These are phyloP conservation scores for Perca schrenkii DNA, from an alignment of 2,113 vertebrate genomes.

Conservation along the genomic window DNA sequence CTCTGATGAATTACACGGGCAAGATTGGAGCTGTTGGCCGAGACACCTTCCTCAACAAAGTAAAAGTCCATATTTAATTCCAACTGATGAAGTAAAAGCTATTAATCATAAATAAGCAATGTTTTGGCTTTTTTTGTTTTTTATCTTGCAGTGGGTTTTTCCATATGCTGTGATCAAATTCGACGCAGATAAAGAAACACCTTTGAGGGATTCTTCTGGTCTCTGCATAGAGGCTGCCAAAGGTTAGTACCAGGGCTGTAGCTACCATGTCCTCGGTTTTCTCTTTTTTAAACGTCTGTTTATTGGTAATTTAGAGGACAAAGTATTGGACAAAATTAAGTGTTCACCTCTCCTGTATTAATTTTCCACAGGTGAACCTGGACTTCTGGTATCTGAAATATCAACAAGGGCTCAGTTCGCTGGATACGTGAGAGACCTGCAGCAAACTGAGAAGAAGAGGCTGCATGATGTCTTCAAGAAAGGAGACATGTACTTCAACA, in stretches of 20 bases:
- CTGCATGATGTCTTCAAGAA: constrained; percentile 86
- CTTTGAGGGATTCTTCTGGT: constrained; percentile 84
- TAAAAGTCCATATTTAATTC: constrained; percentile 58
- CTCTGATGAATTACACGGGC: constrained; percentile 83
- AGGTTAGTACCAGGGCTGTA: constrained; percentile 66
- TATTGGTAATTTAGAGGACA: no score
- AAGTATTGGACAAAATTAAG: neutral
- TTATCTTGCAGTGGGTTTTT: neutral
- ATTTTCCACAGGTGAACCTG: constrained; percentile 82
- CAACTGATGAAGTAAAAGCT: neutral
- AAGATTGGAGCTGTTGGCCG: constrained; percentile 88
- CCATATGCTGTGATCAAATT: constrained; percentile 86
- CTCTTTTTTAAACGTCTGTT: neutral
- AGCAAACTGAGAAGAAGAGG: constrained; percentile 88
- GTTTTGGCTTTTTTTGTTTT: no score
- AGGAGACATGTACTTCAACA: constrained; percentile 90
- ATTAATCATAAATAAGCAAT: neutral
- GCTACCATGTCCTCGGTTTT: neutral
- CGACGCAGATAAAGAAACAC: constrained; percentile 82
- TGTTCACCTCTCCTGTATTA: neutral
- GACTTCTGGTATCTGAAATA: constrained; percentile 86
- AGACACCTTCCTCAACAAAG: constrained; percentile 80
- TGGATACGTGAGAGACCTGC: constrained; percentile 84
- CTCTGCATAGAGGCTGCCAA: constrained; percentile 83
- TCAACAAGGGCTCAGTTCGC: constrained; percentile 76